Base-by-base conservation (phyloP, 2,113 vertebrate species). In the Gymnorhina tibicen region DNA sequence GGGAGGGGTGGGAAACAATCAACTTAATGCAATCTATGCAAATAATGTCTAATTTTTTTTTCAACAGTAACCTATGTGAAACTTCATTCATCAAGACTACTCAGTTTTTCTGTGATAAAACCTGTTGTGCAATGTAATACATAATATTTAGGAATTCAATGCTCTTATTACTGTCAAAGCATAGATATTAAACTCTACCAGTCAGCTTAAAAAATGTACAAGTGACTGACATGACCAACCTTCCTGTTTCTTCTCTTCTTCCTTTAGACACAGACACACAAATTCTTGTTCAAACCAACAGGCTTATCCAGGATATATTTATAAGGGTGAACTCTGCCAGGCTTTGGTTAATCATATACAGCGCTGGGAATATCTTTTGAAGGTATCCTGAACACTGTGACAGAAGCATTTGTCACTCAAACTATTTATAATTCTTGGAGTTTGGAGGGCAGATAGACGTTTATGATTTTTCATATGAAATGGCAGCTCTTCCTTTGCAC, bases 371-470 rank as follows among this genome's bases (percentile, higher is more conserved):
- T 95, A 94, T 93, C 89, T 96, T 91, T 60, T 85, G 75, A 93
- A 94, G 42, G 74, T 79, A 94, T 95, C 68, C 52, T 3, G 21
- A 93, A 62, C 39, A 9, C 78, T 93, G 44, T 73, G 87, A 49
- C 91, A 96, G 78, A 93, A 93, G 74, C 86, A 91, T 96, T 96
- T 96, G 94, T 92, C 95, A 94, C 89, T 95, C 93, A 95, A 95
- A 87, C 87, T 96, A 97, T 96, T 96, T 96, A 94, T 94, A 95
- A 81, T 90, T 94, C 67, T 64, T 28, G 22, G 59, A 91, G 41
- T 90, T 86, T 94, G 89, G 56, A 94, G 62, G 23, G 47, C 59
- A 91, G 75, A 64, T 41, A 59, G 50, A 63, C 39, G 7, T 87
- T 94, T 82, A 8, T 80, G 16, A 23, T 76, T 62, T 76, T 84